Evolutionary conservation across 2,797 vertebrate genomes (phyloP).

Genomic region (Loriculus beryllinus): DNA sequence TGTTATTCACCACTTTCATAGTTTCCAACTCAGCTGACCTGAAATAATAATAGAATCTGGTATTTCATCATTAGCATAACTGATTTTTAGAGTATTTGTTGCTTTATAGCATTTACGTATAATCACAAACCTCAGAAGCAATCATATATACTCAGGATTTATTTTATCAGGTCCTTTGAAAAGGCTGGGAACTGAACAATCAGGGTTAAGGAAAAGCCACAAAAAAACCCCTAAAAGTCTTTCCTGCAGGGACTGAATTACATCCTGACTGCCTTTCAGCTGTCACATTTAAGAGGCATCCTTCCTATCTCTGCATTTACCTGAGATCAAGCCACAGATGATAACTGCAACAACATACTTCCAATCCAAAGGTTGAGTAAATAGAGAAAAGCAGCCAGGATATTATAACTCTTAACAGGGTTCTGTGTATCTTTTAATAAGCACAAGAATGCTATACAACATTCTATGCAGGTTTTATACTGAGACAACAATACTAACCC

Average conservation of each 20-base stretch:
- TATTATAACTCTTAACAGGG: neutral
- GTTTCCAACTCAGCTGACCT: neutral
- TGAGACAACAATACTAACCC: neutral
- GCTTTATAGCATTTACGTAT: neutral
- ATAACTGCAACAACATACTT: rapidly evolving
- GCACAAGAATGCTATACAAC: neutral
- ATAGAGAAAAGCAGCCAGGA: neutral
- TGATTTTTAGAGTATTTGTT: neutral
- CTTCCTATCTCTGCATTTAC: neutral
- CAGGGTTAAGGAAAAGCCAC: neutral
- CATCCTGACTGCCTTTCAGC: neutral
- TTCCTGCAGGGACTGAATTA: neutral
- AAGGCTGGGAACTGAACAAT: neutral
- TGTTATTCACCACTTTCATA: neutral
- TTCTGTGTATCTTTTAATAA: neutral
- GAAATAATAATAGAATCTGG: neutral
- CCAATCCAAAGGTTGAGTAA: neutral
- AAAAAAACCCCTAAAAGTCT: neutral
- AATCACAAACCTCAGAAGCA: neutral
- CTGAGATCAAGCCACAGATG: neutral
- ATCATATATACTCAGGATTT: neutral
- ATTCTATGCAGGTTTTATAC: neutral
- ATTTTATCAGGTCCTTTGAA: neutral
- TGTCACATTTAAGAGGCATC: neutral
- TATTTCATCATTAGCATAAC: neutral